phyloP scores from a whole-genome alignment of 2,797 vertebrate genomes.

The Etheostoma nigrum region DNA sequence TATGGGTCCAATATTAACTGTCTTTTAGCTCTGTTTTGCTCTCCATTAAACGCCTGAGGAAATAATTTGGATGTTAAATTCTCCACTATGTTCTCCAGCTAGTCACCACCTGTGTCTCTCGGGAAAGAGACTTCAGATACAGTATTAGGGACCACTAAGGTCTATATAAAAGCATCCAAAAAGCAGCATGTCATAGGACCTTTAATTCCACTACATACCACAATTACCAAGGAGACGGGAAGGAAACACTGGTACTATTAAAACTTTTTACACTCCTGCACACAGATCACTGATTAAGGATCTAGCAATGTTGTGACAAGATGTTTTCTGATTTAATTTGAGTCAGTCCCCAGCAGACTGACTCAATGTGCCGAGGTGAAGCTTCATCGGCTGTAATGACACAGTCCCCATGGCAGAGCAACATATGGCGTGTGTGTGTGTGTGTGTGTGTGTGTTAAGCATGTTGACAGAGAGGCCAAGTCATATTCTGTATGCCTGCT shows the following conservation, averaged over 20 bases:
- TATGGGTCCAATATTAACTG: too few species aligned
- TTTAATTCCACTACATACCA: background rate
- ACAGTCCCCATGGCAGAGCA: conserved; percentile 22
- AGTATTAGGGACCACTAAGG: too few species aligned
- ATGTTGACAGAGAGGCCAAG: conserved; percentile 18
- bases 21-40: too few species aligned
- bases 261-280: conserved; percentile 15
- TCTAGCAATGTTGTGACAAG: conserved; percentile 25
- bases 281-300: conserved; percentile 17
- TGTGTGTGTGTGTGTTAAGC: background rate
- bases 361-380: conserved; percentile 47
- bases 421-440: conserved; percentile 31
- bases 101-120: too few species aligned
- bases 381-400: conserved; percentile 32
- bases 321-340: conserved; percentile 36
- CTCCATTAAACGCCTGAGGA: too few species aligned
- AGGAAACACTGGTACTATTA: background rate
- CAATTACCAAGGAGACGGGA: background rate
- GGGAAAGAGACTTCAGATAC: too few species aligned
- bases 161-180: too few species aligned
- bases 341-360: conserved; percentile 42
- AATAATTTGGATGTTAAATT: too few species aligned
- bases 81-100: too few species aligned
- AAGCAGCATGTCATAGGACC: too few species aligned
- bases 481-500: background rate